Base-by-base conservation (phyloP, 1,140 invertebrate species). In the Lasioglossum baleicum region DNA sequence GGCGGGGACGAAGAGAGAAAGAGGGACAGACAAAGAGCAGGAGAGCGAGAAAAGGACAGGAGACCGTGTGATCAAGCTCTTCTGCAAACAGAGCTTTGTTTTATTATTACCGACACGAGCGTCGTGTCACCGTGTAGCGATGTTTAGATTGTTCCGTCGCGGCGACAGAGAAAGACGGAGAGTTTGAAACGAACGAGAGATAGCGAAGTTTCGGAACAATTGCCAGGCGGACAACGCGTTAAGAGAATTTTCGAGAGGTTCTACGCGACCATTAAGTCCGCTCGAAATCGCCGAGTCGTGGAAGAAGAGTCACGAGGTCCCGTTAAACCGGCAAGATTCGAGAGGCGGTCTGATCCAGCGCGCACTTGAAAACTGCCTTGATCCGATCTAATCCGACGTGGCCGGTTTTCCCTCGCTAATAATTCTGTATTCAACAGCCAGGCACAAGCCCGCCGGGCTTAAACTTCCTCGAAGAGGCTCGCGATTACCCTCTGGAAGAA, bases 11-110 rank as follows among this genome's bases (percentile, higher is more conserved):
- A 1, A 61, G 51, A 66, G 80, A 67, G 44, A 44, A 35, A 71
- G 8, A 70, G 67, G 26, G 26, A 26, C 26, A 26, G 26, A 26
- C 26, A 26, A 72, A 48, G 44, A 8, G 44, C 3, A 13, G 44
- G 44, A 48, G 44, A 8, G 44, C 26, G 8, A 13, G 44, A 13
- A 48, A 13, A 0, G 44, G 44, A 13, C 13, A 48, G 6, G 17
- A 15, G 51, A 75, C 22, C n/a, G 20, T 42, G n/a, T 60, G 61
- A 77, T 70, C 68, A 40, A 48, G 48, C 31, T 42, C 69, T 61
- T 5, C 61, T 42, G 61, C 66, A 53, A 48, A 79, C 48, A 44
- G 35, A 13, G 48, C 20, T 65, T 53, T 35, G 17, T 78, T 72
- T 77, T 63, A 71, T 64, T 51, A 61, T 70, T 22, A 10, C 20